Evolutionary conservation across 2,113 vertebrate genomes (phyloP).

Genomic region (Zootoca vivipara): DNA sequence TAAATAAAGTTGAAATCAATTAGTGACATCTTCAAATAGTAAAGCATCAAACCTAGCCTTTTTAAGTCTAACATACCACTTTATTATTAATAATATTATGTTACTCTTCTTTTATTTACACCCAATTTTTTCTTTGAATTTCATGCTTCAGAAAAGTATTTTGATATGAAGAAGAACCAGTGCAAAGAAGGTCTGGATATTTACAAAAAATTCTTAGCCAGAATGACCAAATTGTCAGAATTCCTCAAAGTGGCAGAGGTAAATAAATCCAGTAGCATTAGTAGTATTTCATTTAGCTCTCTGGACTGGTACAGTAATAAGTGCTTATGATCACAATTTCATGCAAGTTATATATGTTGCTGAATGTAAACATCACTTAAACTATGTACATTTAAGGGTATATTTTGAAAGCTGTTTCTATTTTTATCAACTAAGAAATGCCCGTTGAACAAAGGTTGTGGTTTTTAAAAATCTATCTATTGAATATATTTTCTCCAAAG

Average conservation of each 20-base stretch:
- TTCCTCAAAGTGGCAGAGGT: slow-evolving; percentile 82
- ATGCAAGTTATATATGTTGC: neutral
- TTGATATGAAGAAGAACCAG: slow-evolving; percentile 82
- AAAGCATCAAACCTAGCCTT: neutral
- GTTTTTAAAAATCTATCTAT: neutral
- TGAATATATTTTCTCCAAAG: slow-evolving; percentile 17
- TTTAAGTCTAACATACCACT: neutral
- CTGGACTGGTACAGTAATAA: slow-evolving; percentile 48
- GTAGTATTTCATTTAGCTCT: slow-evolving; percentile 34
- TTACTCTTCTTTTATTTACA: neutral
- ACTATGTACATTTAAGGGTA: neutral
- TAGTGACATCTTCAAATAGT: neutral
- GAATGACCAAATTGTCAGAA: slow-evolving; percentile 76
- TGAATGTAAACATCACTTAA: neutral
- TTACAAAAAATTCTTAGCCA: slow-evolving; percentile 81
- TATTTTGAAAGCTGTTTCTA: slow-evolving; percentile 16
- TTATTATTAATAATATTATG: neutral
- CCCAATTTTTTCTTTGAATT: slow-evolving; percentile 38
- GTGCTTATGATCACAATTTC: slow-evolving; percentile 11
- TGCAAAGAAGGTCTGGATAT: slow-evolving; percentile 83
- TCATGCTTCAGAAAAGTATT: slow-evolving; percentile 77
- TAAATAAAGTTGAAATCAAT: neutral
- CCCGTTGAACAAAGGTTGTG: neutral
- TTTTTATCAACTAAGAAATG: neutral
- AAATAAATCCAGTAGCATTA: slow-evolving; percentile 31